Base-by-base conservation (phyloP, 2,113 vertebrate genomes). In the Phaethon lepturus region DNA sequence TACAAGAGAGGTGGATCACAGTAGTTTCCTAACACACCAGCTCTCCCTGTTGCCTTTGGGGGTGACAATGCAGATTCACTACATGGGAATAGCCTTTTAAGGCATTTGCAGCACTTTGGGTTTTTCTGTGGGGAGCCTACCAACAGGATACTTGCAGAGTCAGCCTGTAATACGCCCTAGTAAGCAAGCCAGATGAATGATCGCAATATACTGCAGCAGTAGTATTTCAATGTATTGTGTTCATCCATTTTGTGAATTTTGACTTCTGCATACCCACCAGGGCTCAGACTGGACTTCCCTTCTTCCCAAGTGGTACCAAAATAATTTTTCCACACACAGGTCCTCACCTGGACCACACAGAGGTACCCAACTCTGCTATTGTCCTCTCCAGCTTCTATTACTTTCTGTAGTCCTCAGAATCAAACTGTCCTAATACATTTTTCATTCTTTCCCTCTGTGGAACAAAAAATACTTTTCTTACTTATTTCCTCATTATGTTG, bases 131-230 rank as follows among this genome's bases (percentile, higher is more conserved):
- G 24, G 23, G 23, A 63, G 69, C 7, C 59, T 18, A 25, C 26
- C 9, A 3, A 14, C 4, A 5, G 3, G 4, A 35, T 31, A 18
- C 60, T 42, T 10, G 2, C n/a, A 8, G 17, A 45, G n/a, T 26
- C 25, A 42, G 14, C 22, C 31, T 29, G 24, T 15, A 19, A 44
- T 4, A n/a, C 3, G 47, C 31, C 56, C 16, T 16, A 9, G 7
- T 18, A 33, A 53, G 56, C 45, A n/a, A 68, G 47, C 28, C 58
- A 24, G 28, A 33, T 49, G 56, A 47, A 35, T 1, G 20, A 17
- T 2, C 38, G 49, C 49, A 45, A 45, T 8, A 31, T 7, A 25
- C 49, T 11, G 33, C 40, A 16, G 33, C 33, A 47, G 50, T 5
- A 13, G 49, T 1, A 5, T 18, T 6, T 33, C 56, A 40, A 33